These are phyloP conservation scores for Chymomyza procnemis DNA, from an alignment of 2,888 invertebrate species.

Conservation along the genomic window DNA sequence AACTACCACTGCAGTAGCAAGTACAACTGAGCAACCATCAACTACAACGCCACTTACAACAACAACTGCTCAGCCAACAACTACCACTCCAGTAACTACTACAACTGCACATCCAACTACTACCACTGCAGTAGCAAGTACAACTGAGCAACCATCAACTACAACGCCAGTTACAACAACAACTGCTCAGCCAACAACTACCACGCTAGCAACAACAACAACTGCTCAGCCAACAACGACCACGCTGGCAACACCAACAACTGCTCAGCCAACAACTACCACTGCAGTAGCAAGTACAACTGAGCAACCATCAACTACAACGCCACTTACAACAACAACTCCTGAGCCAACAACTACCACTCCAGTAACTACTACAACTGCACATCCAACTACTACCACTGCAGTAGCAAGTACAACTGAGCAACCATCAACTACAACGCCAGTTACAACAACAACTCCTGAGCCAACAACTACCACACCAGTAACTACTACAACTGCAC, in stretches of 20 bases:
- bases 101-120: too few species aligned
- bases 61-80: too few species aligned
- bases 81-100: too few species aligned
- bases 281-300: not conserved
- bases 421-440: not conserved
- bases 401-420: not conserved
- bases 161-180: too few species aligned
- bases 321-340: not conserved
- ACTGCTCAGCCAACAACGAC: not conserved
- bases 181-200: not conserved
- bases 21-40: too few species aligned
- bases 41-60: too few species aligned
- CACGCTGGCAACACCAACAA: not conserved
- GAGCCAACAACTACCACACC: conserved; percentile 1
- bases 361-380: not conserved
- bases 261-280: not conserved
- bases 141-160: too few species aligned
- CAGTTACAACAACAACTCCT: conserved; percentile 11
- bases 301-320: not conserved
- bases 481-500: not conserved
- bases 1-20: too few species aligned
- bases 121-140: too few species aligned
- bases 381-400: not conserved
- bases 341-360: not conserved
- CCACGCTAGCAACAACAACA: conserved; percentile 1